These are phyloP conservation scores for Ridgeia piscesae DNA, from an alignment of 1,140 invertebrate species.

Conservation along the genomic window DNA sequence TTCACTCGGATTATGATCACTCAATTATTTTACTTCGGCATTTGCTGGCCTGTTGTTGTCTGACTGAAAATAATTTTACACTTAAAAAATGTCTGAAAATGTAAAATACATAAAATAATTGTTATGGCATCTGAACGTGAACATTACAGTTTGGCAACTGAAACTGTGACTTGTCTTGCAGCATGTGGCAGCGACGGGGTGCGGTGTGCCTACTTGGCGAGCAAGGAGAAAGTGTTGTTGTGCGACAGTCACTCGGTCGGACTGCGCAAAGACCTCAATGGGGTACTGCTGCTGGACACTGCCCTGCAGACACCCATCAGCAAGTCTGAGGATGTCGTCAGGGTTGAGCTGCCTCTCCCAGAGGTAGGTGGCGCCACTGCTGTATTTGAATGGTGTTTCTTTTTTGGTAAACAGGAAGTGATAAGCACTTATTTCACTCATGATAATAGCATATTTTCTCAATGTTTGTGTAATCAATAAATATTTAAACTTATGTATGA, in stretches of 20 bases:
- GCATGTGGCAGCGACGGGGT: conserved; percentile 63
- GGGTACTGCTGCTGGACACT: conserved; percentile 82
- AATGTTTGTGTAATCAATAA: too few relatives aligned
- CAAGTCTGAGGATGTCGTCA: conserved; percentile 72
- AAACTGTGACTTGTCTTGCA: conserved; percentile 39
- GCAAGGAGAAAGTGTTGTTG: conserved; percentile 78
- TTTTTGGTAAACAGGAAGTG: too few relatives aligned
- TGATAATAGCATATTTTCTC: too few relatives aligned
- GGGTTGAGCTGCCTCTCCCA: conserved; percentile 79
- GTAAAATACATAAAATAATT: too few relatives aligned
- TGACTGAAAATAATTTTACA: too few relatives aligned
- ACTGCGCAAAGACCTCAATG: conserved; percentile 84
- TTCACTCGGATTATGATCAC: too few relatives aligned
- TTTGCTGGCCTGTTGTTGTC: too few relatives aligned
- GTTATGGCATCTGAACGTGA: too few relatives aligned
- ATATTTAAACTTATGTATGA: too few relatives aligned
- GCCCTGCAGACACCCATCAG: conserved; percentile 78
- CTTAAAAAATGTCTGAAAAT: too few relatives aligned
- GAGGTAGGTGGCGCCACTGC: conserved; percentile 65
- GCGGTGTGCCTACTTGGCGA: conserved; percentile 73
- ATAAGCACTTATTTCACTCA: too few relatives aligned
- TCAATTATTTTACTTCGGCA: too few relatives aligned
- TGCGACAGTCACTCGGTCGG: conserved; percentile 79
- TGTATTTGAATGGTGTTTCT: neutral
- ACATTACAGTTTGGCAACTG: neutral